Evolutionary conservation across 2,797 vertebrate species (phyloP), one percentile per base, ranked within the genome.

Genomic region (Cirrhinus molitorella): DNA sequence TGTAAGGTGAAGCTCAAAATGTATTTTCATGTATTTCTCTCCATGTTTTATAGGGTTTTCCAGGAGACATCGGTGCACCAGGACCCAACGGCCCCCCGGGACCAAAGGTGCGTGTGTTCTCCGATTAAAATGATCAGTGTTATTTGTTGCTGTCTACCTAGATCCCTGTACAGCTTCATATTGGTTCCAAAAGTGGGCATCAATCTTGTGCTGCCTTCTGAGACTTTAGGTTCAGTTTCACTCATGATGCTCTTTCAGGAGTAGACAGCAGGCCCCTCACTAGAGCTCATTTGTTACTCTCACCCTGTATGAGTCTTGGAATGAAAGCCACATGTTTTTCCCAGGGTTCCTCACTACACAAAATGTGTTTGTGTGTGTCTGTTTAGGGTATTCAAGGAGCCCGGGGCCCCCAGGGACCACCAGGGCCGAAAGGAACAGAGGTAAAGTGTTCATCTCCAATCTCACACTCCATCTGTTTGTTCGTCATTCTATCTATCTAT

Each of bases 21-120:
- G 40, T 12, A 23, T 47, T 65, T 57, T 85, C 17, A 65, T 40
- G 47, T 16, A 55, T 12, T 87, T 17, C 83, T 8, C 13, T 90
- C 0, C 83, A 89, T 14, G 88, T 93, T 91, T 90, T 84, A 28
- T 89, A 99, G 98, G 98, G 98, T 51, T 99, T 99, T 94, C 98
- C 98, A 53, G 98, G 98, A 88, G 98, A 99, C 91, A 99, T 99
- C 87, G 98, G 98, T 61, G 85, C 94, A 81, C 98, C 98, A 87
- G 98, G 98, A 80, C 94, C 96, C 37, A 99, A 99, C 25, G 98
- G 98, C 86, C 97, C 96, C 75, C 96, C 95, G 89, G 98, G 98
- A 91, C 94, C 93, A 88, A 98, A 99, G 97, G 98, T 75, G 19
- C 6, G 1, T 19, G 12, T 66, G 63, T 65, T 65, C 34, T 43